Percentiles rank a stretch among this genome's conserved stretches.
Conservation (phyloP, 2,113 vertebrate species). For the Callocephalon fimbriatum region DNA sequence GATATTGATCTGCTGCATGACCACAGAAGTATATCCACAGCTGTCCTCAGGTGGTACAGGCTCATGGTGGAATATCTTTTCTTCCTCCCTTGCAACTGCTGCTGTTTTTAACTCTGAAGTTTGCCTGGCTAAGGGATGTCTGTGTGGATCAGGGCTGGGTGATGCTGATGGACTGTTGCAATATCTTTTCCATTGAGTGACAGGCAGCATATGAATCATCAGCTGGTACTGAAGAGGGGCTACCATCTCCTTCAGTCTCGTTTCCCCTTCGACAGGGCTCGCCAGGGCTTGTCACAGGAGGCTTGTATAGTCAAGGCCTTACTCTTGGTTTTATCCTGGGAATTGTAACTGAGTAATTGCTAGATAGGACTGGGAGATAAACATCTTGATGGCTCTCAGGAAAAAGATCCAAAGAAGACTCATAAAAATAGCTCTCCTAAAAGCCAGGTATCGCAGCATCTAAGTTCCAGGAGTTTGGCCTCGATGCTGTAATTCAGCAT, state of each 20-base stretch:
- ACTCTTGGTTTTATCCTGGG: neutral
- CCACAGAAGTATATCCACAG: neutral
- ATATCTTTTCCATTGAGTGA: constrained; percentile 10
- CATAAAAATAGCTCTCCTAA: neutral
- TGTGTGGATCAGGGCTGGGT: constrained; percentile 1
- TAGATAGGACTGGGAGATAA: neutral
- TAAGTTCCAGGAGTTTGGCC: neutral
- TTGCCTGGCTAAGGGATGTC: neutral
- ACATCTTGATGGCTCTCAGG: neutral
- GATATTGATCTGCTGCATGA: neutral
- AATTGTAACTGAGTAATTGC: neutral
- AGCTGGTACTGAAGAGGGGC: neutral
- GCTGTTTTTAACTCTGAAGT: neutral
- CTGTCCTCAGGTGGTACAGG: neutral
- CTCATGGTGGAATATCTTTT: neutral
- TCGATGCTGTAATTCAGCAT: neutral
- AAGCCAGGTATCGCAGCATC: neutral
- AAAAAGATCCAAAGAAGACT: neutral
- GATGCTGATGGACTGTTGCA: constrained; percentile 19
- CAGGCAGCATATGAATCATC: constrained; percentile 51
- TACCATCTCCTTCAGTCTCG: neutral
- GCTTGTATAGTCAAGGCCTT: neutral
- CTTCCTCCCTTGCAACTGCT: neutral
- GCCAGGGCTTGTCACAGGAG: neutral
- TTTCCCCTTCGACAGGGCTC: constrained; percentile 44